A percentile compares a stretch with the other conserved stretches of the same genome.
Conservation (phyloP, 2,888 invertebrate genomes). For the Eudemis profundana region DNA sequence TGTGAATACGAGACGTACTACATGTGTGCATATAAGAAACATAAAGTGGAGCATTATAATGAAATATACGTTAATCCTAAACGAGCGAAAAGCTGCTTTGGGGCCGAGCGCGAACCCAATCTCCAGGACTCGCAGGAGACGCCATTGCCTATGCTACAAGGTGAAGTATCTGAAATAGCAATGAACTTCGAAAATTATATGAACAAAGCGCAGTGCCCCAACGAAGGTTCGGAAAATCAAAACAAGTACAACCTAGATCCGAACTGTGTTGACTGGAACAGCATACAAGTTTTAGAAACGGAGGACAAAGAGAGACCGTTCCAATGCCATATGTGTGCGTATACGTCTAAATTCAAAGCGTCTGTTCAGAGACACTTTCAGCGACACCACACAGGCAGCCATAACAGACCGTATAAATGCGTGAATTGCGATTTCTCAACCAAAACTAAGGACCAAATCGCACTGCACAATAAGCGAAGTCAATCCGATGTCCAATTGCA, state of each 20-base stretch:
- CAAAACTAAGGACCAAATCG: conserved; percentile 73
- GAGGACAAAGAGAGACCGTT: conserved; percentile 62
- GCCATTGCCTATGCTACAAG: neutral
- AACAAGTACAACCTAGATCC: conserved; percentile 63
- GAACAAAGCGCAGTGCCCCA: conserved; percentile 25
- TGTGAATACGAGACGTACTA: conserved; percentile 65
- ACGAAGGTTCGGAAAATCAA: conserved; percentile 3
- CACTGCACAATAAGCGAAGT: conserved; percentile 70
- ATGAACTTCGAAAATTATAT: conserved; percentile 9
- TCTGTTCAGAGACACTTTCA: conserved; percentile 72
- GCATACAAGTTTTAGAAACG: conserved; percentile 64
- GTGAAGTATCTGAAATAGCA: conserved; percentile 12
- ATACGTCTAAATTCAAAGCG: conserved; percentile 68
- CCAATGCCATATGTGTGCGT: conserved; percentile 65
- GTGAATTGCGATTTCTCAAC: conserved; percentile 70
- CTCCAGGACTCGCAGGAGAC: conserved; percentile 9
- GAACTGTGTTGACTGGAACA: conserved; percentile 62
- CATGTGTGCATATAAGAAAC: conserved; percentile 66
- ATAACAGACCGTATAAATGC: conserved; percentile 68
- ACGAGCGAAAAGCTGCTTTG: conserved; percentile 10
- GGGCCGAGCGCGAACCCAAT: neutral
- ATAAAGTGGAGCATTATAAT: conserved; percentile 56
- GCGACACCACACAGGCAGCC: conserved; percentile 64
- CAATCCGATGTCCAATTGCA: conserved; percentile 50
- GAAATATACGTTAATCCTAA: conserved; percentile 46